A percentile compares a stretch with the other conserved stretches of the same genome.
Conservation (phyloP, 2,888 invertebrate genomes). For the Junonia oenone region DNA sequence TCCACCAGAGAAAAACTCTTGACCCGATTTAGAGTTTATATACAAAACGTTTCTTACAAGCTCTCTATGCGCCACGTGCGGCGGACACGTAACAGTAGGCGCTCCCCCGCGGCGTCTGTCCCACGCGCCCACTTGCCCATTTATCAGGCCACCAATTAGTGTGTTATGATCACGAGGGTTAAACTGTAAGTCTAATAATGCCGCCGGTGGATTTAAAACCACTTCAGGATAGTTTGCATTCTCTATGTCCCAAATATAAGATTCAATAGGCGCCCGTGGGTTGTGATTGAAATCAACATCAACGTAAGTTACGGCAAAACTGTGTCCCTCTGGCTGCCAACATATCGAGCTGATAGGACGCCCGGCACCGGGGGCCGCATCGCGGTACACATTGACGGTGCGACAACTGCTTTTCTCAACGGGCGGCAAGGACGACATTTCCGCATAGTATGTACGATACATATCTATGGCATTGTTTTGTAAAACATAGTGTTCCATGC, state of each 20-base stretch:
- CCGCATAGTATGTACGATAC: conserved; percentile 91
- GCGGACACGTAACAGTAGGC: conserved; percentile 84
- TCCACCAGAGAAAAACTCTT: conserved; percentile 94
- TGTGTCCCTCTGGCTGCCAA: conserved; percentile 91
- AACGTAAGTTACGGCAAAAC: conserved; percentile 90
- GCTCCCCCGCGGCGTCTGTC: conserved; percentile 87
- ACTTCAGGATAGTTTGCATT: conserved; percentile 88
- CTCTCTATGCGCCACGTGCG: conserved; percentile 92
- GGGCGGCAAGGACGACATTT: conserved; percentile 82
- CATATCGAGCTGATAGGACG: conserved; percentile 88
- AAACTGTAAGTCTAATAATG: conserved; percentile 89
- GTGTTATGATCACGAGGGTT: conserved; percentile 57
- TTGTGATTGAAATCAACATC: conserved; percentile 85
- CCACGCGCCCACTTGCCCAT: conserved; percentile 80
- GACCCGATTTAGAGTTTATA: conserved; percentile 94
- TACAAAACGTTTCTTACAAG: conserved; percentile 90
- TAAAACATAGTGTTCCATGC: conserved; percentile 89
- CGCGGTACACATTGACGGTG: conserved; percentile 91
- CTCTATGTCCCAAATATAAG: conserved; percentile 94
- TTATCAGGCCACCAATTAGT: conserved; percentile 30
- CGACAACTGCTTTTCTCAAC: conserved; percentile 83
- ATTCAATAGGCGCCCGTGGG: conserved; percentile 44
- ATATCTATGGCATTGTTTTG: conserved; percentile 96
- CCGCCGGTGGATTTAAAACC: conserved; percentile 83
- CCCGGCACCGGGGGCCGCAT: conserved; percentile 73